Percentiles rank a stretch among this genome's conserved stretches.
These are phyloP conservation scores for Calyptommatus sinebrachiatus DNA, from an alignment of 2,113 vertebrate species.

Conservation along the genomic window DNA sequence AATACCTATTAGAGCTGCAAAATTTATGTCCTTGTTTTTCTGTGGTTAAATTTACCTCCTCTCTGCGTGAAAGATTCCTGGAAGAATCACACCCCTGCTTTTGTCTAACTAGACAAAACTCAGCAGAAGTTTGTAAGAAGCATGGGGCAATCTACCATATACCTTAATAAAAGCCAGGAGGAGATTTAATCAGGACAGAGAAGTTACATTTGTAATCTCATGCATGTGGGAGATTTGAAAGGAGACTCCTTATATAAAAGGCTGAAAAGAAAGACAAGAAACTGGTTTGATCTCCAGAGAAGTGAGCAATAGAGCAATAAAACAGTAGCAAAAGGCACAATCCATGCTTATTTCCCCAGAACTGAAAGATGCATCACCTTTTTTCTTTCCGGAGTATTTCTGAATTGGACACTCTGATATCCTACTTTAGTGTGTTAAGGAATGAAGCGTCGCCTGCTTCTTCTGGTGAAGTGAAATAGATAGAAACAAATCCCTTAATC, in stretches of 20 bases:
- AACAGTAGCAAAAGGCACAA: constrained; percentile 64
- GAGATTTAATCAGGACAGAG: not conserved
- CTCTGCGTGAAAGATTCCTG: not conserved
- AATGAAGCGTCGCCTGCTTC: constrained; percentile 61
- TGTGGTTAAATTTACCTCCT: too few relatives aligned
- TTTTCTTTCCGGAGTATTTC: constrained; percentile 44
- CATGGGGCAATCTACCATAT: too few relatives aligned
- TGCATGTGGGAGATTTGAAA: not conserved
- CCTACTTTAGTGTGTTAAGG: constrained; percentile 44
- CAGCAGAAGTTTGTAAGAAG: not conserved
- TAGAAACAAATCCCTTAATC: constrained; percentile 61
- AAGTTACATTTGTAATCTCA: not conserved
- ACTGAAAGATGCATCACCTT: constrained; percentile 56
- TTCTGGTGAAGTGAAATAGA: constrained; percentile 45
- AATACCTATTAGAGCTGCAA: too few relatives aligned
- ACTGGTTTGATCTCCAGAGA: not conserved
- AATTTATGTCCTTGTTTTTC: too few relatives aligned
- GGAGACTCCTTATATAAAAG: not conserved
- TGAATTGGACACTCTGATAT: constrained; percentile 58
- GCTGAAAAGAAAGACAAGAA: not conserved
- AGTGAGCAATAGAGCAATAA: constrained; percentile 47
- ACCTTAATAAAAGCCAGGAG: not conserved
- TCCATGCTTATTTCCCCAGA: constrained; percentile 60
- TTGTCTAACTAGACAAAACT: not conserved
- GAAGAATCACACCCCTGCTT: constrained; percentile 6